A percentile compares a stretch with the other conserved stretches of the same genome.
Conservation (phyloP, 2,113 vertebrate genomes). For the Blennius ocellaris region DNA sequence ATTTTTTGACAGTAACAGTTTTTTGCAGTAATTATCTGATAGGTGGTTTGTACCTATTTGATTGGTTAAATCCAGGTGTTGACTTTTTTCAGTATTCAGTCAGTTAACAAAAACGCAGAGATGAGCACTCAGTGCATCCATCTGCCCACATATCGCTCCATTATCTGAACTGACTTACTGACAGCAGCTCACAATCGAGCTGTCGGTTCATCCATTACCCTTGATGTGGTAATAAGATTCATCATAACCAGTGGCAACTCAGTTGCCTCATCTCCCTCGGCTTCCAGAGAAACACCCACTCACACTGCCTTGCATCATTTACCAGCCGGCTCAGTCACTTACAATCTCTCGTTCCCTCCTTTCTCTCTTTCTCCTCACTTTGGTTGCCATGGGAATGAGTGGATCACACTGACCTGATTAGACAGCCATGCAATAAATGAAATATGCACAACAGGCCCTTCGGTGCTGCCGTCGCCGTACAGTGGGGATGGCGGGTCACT, state of each 20-base stretch:
- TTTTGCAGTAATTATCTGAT: too few relatives aligned
- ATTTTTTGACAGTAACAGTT: too few relatives aligned
- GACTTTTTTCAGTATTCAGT: too few relatives aligned
- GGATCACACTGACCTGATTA: slow-evolving; percentile 80
- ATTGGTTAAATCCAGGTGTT: too few relatives aligned
- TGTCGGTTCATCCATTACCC: slow-evolving; percentile 36
- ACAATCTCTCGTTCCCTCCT: slow-evolving; percentile 19
- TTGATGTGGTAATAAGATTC: slow-evolving; percentile 44
- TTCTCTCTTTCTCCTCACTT: slow-evolving; percentile 39
- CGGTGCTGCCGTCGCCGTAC: slow-evolving; percentile 30
- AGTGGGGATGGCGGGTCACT: slow-evolving; percentile 59
- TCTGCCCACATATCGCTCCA: slow-evolving; percentile 21
- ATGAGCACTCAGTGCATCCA: not conserved
- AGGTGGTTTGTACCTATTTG: too few relatives aligned
- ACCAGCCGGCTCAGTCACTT: slow-evolving; percentile 59
- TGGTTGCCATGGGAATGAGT: slow-evolving; percentile 77
- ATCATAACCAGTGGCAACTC: slow-evolving; percentile 55
- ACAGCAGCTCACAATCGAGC: slow-evolving; percentile 19
- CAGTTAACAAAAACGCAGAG: slow-evolving; percentile 12
- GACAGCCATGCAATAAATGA: slow-evolving; percentile 73
- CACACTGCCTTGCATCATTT: slow-evolving; percentile 57
- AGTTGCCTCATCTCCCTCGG: slow-evolving; percentile 2
- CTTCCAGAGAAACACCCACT: slow-evolving; percentile 53
- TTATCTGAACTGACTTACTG: slow-evolving; percentile 40
- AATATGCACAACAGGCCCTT: slow-evolving; percentile 73